phyloP scores from a whole-genome alignment of 2,113 vertebrate species.

The Scalopus aquaticus region DNA sequence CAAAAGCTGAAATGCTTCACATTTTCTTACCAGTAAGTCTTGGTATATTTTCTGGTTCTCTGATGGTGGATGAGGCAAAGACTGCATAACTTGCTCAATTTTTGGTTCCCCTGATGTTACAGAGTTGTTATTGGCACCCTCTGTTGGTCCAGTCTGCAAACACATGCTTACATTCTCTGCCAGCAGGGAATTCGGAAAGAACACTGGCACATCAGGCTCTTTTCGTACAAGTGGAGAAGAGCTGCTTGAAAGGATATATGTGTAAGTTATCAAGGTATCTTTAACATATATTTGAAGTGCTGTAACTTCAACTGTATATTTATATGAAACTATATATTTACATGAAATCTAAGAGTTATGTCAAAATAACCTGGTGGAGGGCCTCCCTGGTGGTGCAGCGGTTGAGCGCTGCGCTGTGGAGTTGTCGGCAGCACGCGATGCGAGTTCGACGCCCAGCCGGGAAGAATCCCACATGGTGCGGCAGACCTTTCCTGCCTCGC shows the following conservation, averaged over 20 bases:
- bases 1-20: not conserved
- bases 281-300: not conserved
- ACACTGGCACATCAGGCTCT: conserved; percentile 54
- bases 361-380: no score
- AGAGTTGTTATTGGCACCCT: conserved; percentile 75
- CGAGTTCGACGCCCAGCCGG: no score
- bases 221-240: conserved; percentile 57
- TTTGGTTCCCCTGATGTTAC: conserved; percentile 53
- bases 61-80: conserved; percentile 52
- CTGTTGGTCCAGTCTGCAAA: conserved; percentile 77
- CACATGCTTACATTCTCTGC: conserved; percentile 84
- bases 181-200: conserved; percentile 68
- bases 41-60: conserved; percentile 88
- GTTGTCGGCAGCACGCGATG: no score
- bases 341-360: no score
- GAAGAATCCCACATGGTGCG: no score
- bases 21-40: conserved; percentile 87
- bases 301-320: not conserved
- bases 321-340: no score
- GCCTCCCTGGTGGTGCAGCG: no score
- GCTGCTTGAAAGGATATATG: conserved; percentile 50
- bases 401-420: no score
- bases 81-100: not conserved
- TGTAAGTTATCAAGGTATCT: not conserved
- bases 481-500: no score